Evolutionary conservation across 2,797 vertebrate genomes (phyloP).

Genomic region (Dryobates pubescens): DNA sequence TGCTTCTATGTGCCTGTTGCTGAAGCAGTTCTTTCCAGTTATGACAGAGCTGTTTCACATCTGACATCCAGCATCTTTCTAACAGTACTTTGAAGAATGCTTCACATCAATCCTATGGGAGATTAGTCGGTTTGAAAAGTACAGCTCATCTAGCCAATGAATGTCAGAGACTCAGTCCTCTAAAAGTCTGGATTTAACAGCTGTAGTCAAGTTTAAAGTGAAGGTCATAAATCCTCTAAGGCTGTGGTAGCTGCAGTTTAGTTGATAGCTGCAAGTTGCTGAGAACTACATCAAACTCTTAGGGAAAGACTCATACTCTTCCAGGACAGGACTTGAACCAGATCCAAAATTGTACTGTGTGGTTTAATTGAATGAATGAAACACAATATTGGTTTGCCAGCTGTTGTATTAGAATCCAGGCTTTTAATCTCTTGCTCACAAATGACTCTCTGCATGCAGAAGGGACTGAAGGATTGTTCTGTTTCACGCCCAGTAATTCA

Average conservation of each 20-base stretch:
- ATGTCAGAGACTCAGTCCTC: background rate
- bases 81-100: conserved; percentile 28
- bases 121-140: conserved; percentile 39
- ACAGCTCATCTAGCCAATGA: background rate
- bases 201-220: background rate
- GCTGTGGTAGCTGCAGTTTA: background rate
- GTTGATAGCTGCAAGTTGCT: background rate
- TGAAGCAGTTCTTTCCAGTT: background rate
- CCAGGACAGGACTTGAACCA: background rate
- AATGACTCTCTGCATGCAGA: conserved; percentile 30
- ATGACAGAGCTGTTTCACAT: background rate
- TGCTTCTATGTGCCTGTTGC: background rate
- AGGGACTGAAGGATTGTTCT: background rate
- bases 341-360: background rate
- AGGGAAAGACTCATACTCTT: background rate
- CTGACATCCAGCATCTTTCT: background rate
- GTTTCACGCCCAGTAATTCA: conserved; percentile 39
- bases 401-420: conserved; percentile 37
- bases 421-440: conserved; percentile 48
- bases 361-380: conserved; percentile 63
- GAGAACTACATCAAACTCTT: background rate
- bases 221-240: conserved; percentile 32
- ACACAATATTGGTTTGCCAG: conserved; percentile 42
- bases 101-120: background rate
- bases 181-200: background rate